Conservation (phyloP, 2,888 invertebrate species). For the Mystacides longicornis region DNA sequence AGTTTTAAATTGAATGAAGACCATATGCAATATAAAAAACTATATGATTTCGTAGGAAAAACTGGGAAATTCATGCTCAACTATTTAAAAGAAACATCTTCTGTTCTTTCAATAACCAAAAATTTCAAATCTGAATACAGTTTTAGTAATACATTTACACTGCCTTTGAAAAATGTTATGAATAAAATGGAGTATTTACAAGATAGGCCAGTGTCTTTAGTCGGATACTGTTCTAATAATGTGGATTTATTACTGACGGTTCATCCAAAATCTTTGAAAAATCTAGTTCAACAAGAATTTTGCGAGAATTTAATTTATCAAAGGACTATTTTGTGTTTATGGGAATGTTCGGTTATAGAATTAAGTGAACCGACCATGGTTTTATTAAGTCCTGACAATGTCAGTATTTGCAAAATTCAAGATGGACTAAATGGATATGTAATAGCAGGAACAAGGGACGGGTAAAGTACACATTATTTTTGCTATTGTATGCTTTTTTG, state of each 20-base stretch:
- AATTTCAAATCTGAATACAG: slow-evolving; percentile 31
- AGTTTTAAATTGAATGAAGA: slow-evolving; percentile 6
- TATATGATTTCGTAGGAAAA: slow-evolving; percentile 15
- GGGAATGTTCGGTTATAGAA: slow-evolving; percentile 32
- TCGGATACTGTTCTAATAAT: slow-evolving; percentile 34
- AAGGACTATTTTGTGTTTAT: slow-evolving; percentile 15
- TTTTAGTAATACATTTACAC: slow-evolving; percentile 38
- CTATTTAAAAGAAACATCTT: slow-evolving; percentile 5
- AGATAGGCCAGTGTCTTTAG: slow-evolving; percentile 31
- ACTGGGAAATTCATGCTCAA: slow-evolving; percentile 14
- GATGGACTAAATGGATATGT: slow-evolving; percentile 39
- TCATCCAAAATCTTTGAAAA: slow-evolving; percentile 5
- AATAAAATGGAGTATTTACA: slow-evolving; percentile 9
- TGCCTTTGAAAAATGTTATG: slow-evolving; percentile 31
- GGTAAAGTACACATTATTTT: too few relatives aligned
- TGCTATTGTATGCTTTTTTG: too few relatives aligned
- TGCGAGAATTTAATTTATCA: slow-evolving; percentile 3
- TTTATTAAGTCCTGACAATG: slow-evolving; percentile 37
- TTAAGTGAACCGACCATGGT: slow-evolving; percentile 15
- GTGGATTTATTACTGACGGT: slow-evolving; percentile 13
- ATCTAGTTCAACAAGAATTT: not conserved
- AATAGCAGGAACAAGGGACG: slow-evolving; percentile 39
- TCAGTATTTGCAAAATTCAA: slow-evolving; percentile 34
- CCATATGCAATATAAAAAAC: slow-evolving; percentile 10
- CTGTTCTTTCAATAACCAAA: slow-evolving; percentile 4